Conservation (phyloP, 2,113 vertebrate genomes). For the Prochilodus magdalenae region DNA sequence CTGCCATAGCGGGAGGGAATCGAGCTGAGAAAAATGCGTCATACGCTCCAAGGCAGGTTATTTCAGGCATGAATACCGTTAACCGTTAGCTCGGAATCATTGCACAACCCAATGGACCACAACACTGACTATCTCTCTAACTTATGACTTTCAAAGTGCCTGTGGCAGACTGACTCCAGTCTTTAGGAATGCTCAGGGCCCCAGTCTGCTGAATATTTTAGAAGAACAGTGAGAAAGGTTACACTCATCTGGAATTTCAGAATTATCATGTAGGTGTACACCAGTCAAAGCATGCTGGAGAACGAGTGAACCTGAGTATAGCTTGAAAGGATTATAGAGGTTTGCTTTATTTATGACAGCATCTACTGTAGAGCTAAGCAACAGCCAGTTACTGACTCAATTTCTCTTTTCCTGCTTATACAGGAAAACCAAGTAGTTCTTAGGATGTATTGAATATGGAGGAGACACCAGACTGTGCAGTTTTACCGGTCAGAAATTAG, state of each 20-base stretch:
- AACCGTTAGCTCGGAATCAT: slow-evolving; percentile 56
- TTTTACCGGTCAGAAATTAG: too few relatives aligned
- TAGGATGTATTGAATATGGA: too few relatives aligned
- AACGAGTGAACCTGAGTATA: background rate
- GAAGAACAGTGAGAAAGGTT: slow-evolving; percentile 11
- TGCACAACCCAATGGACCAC: slow-evolving; percentile 54
- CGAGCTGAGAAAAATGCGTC: slow-evolving; percentile 54
- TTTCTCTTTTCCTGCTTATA: too few relatives aligned
- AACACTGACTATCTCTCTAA: slow-evolving; percentile 61
- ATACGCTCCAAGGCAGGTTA: slow-evolving; percentile 61
- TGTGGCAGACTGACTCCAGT: slow-evolving; percentile 13
- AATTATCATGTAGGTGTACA: slow-evolving; percentile 2
- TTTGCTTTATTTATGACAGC: slow-evolving; percentile 26
- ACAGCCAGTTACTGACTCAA: slow-evolving; percentile 32
- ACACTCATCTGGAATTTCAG: slow-evolving; percentile 3
- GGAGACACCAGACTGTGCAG: too few relatives aligned
- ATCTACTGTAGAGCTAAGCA: slow-evolving; percentile 25
- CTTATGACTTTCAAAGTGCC: slow-evolving; percentile 41
- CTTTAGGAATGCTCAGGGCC: slow-evolving; percentile 13
- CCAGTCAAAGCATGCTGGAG: background rate
- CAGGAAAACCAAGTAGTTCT: too few relatives aligned
- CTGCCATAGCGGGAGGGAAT: slow-evolving; percentile 63
- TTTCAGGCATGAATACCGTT: slow-evolving; percentile 60
- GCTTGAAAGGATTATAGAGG: background rate
- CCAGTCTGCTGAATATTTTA: background rate